A percentile compares a stretch with the other conserved stretches of the same genome.
phyloP scores from a whole-genome alignment of 2,797 vertebrate genomes.

The Arctocebus calabarensis region DNA sequence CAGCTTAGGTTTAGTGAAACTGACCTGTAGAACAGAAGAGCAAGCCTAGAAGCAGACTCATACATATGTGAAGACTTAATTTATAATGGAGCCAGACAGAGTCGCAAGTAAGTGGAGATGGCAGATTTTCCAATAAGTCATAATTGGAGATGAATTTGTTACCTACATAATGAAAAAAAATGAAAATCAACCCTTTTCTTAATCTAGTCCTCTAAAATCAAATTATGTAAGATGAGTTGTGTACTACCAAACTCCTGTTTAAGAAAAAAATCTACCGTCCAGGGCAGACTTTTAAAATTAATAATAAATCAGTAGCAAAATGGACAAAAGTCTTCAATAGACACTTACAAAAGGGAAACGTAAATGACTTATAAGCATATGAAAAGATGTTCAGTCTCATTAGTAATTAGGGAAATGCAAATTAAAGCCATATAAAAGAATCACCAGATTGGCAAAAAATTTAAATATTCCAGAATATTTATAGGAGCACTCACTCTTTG shows the following conservation, averaged over 20 bases:
- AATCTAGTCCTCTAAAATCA: background rate
- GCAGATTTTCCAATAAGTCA: background rate
- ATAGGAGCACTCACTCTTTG: background rate
- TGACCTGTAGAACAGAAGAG: background rate
- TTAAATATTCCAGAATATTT: conserved; percentile 41
- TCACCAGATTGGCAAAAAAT: background rate
- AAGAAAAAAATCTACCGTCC: background rate
- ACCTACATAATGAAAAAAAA: background rate
- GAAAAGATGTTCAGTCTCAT: background rate
- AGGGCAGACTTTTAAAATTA: background rate
- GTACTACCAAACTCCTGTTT: background rate
- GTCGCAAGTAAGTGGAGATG: background rate
- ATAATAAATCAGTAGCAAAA: conserved; percentile 10
- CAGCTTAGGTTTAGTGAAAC: background rate
- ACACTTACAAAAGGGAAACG: background rate
- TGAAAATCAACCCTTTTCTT: background rate
- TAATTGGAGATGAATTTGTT: background rate
- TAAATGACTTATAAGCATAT: background rate
- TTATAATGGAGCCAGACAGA: background rate
- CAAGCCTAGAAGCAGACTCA: background rate
- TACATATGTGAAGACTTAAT: background rate
- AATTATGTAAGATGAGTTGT: background rate
- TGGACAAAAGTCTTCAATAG: background rate
- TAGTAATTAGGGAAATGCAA: conserved; percentile 29
- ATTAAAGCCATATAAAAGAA: background rate